Base-by-base conservation (phyloP, 2,797 vertebrate genomes). In the Notolepis coatsorum region DNA sequence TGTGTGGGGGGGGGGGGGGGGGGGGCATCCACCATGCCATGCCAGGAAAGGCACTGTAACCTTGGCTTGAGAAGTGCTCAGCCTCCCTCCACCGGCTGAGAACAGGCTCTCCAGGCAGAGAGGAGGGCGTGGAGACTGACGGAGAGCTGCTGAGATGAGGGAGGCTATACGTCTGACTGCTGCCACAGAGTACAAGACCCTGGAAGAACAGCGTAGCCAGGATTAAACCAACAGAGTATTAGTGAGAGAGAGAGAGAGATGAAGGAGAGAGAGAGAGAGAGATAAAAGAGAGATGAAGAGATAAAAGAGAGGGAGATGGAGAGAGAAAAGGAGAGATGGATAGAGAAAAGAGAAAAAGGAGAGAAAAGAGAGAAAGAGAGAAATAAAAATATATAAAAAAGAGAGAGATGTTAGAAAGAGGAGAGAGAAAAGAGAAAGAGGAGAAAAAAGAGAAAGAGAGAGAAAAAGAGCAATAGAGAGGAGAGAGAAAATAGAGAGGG, bases 211-310 rank as follows among this genome's bases (percentile, higher is more conserved):
- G 73, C 68, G 65, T 73, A 77, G 78, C 71, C 56, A 64, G 84
- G 84, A 88, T 90, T 90, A 85, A 91, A 90, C 82, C 47, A 87
- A 84, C 75, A 82, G 61, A 59, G 73, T 68, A 82, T 88, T 82
- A 85, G 80, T 57, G 64, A 80, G 70, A 68, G 62, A 80, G 71
- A n/a, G 35, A 20, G 21, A 53, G 69, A 59, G 60, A 57, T 63
- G 48, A 53, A 35, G 31, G 53, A 48, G 21, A 59, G 9, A 64
- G 39, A 63, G 33, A 33, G 13, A 33, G 41, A 57, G 30, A n/a
- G 13, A 31, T 18, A 10, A 31, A 13, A 37, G n/a, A 31, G 31
- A 9, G 31, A 39, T 42, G 3, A 6, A 38, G 27, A 27, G 38
- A 30, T 57, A 55, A 2, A 39, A 25, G 55, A 61, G 18, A 10